Percentiles rank a stretch among this genome's conserved stretches.
phyloP scores from a whole-genome alignment of 1,140 invertebrate genomes.

The Drosophila repleta region DNA sequence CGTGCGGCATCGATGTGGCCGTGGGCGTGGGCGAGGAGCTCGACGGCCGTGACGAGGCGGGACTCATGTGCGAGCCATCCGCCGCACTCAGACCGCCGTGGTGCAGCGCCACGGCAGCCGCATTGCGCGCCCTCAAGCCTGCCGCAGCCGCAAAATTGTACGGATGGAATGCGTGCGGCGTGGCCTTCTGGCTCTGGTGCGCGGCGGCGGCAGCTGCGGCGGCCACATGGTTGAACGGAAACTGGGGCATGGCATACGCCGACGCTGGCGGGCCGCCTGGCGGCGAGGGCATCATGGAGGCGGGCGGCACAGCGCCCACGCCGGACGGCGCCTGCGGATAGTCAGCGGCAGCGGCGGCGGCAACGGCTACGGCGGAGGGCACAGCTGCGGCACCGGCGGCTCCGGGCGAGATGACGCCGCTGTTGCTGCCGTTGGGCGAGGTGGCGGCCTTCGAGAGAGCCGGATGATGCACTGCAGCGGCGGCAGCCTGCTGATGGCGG shows the following conservation, averaged over 20 bases:
- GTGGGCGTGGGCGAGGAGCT: constrained; percentile 84
- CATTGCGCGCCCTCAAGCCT: constrained; percentile 76
- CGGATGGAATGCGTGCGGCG: constrained; percentile 79
- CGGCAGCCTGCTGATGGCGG: constrained; percentile 80
- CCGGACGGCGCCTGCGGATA: constrained; percentile 54
- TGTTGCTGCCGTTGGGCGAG: constrained; percentile 44
- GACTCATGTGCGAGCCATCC: constrained; percentile 83
- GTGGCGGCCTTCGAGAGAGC: constrained; percentile 86
- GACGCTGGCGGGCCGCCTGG: constrained; percentile 80
- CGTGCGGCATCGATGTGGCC: constrained; percentile 82
- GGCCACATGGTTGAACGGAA: constrained; percentile 84
- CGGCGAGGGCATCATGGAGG: constrained; percentile 80
- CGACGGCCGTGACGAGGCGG: constrained; percentile 85
- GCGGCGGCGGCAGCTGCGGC: constrained; percentile 84
- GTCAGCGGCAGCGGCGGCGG: constrained; percentile 18
- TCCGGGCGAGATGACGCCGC: constrained; percentile 37
- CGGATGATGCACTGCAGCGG: constrained; percentile 81
- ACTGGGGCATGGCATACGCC: constrained; percentile 84
- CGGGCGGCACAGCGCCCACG: constrained; percentile 47
- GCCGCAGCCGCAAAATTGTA: constrained; percentile 78
- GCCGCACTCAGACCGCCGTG: constrained; percentile 35
- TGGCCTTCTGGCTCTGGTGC: constrained; percentile 65
- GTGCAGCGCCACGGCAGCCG: constrained; percentile 62
- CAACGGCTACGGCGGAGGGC: constrained; percentile 25
- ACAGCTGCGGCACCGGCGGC: constrained; percentile 55